Base-by-base conservation (phyloP, 1,140 invertebrate genomes). In the Thrips palmi region DNA sequence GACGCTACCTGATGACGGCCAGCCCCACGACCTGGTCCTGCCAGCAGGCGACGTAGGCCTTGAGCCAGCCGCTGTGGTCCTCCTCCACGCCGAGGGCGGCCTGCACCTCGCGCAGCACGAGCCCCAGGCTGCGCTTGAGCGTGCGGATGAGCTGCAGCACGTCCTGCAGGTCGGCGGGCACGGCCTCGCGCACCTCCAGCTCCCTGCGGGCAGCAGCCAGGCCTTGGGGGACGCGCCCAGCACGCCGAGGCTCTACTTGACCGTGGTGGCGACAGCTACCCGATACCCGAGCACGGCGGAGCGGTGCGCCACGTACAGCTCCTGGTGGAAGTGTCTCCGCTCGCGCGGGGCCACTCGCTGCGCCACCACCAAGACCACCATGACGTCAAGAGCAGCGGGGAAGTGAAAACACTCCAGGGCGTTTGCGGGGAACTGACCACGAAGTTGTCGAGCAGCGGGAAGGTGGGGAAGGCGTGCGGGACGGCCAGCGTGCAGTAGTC, bases 401-500 rank as follows among this genome's bases (percentile, higher is more conserved):
- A n/a, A n/a, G n/a, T n/a, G n/a, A n/a, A n/a, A n/a, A n/a, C n/a
- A n/a, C n/a, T n/a, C n/a, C n/a, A n/a, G n/a, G n/a, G n/a, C n/a
- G n/a, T n/a, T n/a, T n/a, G n/a, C n/a, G n/a, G n/a, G n/a, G n/a
- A n/a, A 44, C 39, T 46, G 57, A 74, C 71, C 52, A 68, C 62
- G 55, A 77, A 77, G 44, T 68, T 57, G 46, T 71, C 60, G 8
- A 77, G 52, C 2, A 75, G 55, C 1, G 67, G 62, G 46, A 71
- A 70, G 31, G 63, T 59, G 2, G 63, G 59, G 17, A 65, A 59
- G n/a, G 58, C 59, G 11, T 67, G 64, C 0, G 76, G 75, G 1
- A 76, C 49, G 6, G 69, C 65, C 22, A 77, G 59, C 17, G 74
- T 49, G 47, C 68, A 70, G 47, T 77, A 81, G 35, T 78, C 71